Base-by-base conservation (phyloP, 2,888 invertebrate genomes). In the Schizotus pectinicornis region DNA sequence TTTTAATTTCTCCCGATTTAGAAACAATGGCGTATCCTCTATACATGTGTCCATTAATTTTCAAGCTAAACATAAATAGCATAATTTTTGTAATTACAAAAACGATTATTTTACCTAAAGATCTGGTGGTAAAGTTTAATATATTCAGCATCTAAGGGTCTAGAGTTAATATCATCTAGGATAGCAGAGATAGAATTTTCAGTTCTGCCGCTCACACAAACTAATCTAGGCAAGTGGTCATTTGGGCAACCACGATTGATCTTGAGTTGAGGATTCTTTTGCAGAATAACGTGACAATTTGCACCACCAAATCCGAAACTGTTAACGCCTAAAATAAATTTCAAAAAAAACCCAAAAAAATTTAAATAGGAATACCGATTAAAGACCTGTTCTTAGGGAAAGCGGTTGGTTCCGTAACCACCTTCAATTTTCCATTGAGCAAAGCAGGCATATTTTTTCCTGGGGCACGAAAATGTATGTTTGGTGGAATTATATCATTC, bases 271-370 rank as follows among this genome's bases (percentile, higher is more conserved):
- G 80, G 72, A 53, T 86, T 79, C 42, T 87, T 85, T 73, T 85
- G 85, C 6, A 92, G 74, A 37, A 92, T 74, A 30, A 86, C 81
- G 69, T 92, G 92, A 42, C 88, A 89, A 72, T 94, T 95, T 2
- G 90, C 90, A 0, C 97, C 97, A 30, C 96, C 96, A 74, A 97
- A 97, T 0, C 96, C 96, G 76, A 96, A 97, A 7, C 93, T 94
- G 81, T 94, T 97, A 14, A 96, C 83, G 70, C 91, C 95, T 14
- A 90, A n/a, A n/a, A n/a, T n/a, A n/a, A n/a, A n/a, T n/a, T n/a
- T n/a, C n/a, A n/a, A n/a, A n/a, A n/a, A n/a, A n/a, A n/a, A n/a
- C n/a, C n/a, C n/a, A n/a, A n/a, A n/a, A n/a, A n/a, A n/a, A n/a
- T n/a, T n/a, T n/a, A n/a, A n/a, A n/a, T n/a, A n/a, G n/a, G n/a